Conservation (phyloP, 2,113 vertebrate species). For the Gymnarchus niloticus region DNA sequence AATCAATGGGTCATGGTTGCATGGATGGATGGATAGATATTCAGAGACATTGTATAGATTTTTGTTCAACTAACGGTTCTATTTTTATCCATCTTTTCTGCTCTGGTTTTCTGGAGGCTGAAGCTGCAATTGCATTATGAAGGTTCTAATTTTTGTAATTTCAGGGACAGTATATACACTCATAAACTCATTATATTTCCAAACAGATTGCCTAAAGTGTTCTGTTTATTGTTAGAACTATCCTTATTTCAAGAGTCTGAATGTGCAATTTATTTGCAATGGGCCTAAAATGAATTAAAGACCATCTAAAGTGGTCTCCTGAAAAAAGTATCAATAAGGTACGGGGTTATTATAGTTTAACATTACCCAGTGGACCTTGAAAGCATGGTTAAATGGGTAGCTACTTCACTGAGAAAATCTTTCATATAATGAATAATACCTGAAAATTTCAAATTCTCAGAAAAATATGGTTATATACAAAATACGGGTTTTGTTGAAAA, state of each 20-base stretch:
- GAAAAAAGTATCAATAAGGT: conserved; percentile 3
- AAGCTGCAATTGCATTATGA: conserved; percentile 34
- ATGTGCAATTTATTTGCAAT: neutral
- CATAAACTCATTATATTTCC: neutral
- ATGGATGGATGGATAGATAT: too few species aligned
- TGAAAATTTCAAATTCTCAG: neutral
- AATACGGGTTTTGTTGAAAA: neutral
- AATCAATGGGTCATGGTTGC: neutral
- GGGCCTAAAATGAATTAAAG: neutral
- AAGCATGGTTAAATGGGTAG: neutral
- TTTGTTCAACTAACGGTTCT: neutral
- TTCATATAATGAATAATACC: neutral
- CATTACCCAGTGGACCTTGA: too few species aligned
- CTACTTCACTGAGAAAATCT: neutral
- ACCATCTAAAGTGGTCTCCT: neutral
- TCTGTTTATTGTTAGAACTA: neutral
- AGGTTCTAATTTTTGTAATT: conserved; percentile 4
- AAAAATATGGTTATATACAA: neutral
- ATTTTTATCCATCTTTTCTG: conserved; percentile 22
- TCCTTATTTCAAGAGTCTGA: neutral
- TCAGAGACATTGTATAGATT: neutral
- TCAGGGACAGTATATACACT: neutral
- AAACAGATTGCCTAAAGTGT: neutral
- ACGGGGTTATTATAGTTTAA: neutral
- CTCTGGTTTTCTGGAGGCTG: conserved; percentile 27